Evolutionary conservation across 2,888 invertebrate species (phyloP).

Genomic region (Hecatera dysodea): DNA sequence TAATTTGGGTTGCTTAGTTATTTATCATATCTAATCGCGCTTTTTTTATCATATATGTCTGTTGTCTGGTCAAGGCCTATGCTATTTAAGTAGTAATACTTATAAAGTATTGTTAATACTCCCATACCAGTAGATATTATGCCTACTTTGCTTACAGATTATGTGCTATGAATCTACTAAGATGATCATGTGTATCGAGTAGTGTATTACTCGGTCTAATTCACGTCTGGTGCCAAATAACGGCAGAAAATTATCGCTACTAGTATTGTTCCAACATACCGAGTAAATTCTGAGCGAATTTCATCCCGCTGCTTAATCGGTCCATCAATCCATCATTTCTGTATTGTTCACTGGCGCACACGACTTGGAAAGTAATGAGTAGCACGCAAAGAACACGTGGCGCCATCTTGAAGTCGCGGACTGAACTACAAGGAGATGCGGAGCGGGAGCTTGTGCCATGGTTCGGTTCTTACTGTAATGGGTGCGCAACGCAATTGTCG

Average conservation of each 20-base stretch:
- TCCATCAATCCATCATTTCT: conserved; percentile 82
- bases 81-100: neutral
- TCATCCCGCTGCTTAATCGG: conserved; percentile 83
- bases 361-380: conserved; percentile 71
- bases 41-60: no score
- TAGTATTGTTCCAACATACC: conserved; percentile 74
- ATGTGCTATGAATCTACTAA: conserved; percentile 1
- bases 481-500: conserved; percentile 78
- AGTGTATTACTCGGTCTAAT: conserved; percentile 30
- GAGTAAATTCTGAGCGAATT: conserved; percentile 85
- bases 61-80: neutral
- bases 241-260: conserved; percentile 14
- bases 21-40: neutral
- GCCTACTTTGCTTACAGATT: neutral
- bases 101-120: neutral
- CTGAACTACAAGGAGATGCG: conserved; percentile 75
- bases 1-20: neutral
- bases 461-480: conserved; percentile 81
- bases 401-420: conserved; percentile 82
- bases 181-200: conserved; percentile 36
- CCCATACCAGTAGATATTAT: neutral
- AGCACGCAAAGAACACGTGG: conserved; percentile 73
- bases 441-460: conserved; percentile 68
- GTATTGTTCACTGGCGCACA: conserved; percentile 71
- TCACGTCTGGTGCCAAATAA: conserved; percentile 21